Percentiles rank a stretch among this genome's conserved stretches.
phyloP scores from a whole-genome alignment of 2,113 vertebrate species.

The Murina feae region DNA sequence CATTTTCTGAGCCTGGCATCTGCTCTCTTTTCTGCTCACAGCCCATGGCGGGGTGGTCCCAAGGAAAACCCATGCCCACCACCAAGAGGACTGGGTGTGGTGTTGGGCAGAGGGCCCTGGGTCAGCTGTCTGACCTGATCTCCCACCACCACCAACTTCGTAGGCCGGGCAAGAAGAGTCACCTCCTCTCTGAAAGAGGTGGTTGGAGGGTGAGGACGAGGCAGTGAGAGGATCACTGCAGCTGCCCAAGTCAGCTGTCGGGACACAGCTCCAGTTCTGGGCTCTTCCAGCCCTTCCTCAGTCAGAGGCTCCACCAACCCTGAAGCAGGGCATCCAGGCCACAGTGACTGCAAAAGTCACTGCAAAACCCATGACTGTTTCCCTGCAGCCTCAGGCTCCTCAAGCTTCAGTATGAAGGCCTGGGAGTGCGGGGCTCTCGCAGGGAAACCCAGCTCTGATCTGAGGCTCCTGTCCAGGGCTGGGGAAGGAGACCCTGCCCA shows the following conservation, averaged over 20 bases:
- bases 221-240: not conserved
- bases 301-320: not conserved
- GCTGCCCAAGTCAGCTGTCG: not conserved
- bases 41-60: not conserved
- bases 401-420: not conserved
- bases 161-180: not conserved
- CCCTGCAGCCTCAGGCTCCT: rapidly evolving
- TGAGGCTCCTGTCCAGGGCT: not conserved
- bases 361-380: not conserved
- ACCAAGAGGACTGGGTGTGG: not conserved
- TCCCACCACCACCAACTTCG: not conserved
- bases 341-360: not conserved
- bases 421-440: not conserved
- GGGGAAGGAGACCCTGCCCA: not conserved
- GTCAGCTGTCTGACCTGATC: not conserved
- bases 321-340: not conserved
- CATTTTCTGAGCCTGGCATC: not conserved
- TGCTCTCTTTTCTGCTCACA: not conserved
- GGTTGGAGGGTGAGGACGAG: too few relatives aligned
- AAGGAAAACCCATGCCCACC: not conserved
- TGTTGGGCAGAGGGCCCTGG: not conserved
- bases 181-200: not conserved
- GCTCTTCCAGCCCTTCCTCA: not conserved
- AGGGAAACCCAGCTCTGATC: not conserved
- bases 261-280: not conserved